These are phyloP conservation scores for Hipposideros armiger DNA, from an alignment of 2,113 vertebrate species.

Conservation along the genomic window DNA sequence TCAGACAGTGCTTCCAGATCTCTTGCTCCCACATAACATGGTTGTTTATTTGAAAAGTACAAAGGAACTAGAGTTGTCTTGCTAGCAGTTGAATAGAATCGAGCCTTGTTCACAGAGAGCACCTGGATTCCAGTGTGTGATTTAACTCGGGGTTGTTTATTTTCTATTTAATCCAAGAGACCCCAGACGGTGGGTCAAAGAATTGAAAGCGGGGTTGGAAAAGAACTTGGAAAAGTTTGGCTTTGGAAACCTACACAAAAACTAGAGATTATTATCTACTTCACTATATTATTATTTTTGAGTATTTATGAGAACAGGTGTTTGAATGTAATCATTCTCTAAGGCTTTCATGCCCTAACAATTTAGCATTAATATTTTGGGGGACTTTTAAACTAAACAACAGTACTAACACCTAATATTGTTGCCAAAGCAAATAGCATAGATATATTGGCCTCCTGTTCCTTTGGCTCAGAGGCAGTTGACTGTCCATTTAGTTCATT, in stretches of 20 bases:
- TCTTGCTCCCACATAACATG: background rate
- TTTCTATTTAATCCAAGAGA: slow-evolving; percentile 52
- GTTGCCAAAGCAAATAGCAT: slow-evolving; percentile 55
- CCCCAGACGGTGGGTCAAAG: background rate
- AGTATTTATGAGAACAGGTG: background rate
- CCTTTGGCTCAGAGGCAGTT: slow-evolving; percentile 3
- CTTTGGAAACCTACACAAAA: slow-evolving; percentile 7
- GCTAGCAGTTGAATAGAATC: background rate
- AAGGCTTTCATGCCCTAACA: slow-evolving; percentile 1
- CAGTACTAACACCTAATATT: background rate
- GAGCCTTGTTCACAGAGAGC: slow-evolving; percentile 56
- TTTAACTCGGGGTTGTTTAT: slow-evolving; percentile 65
- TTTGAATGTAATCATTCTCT: slow-evolving; percentile 23
- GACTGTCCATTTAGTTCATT: background rate
- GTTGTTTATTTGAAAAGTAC: slow-evolving; percentile 58
- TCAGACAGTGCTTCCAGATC: background rate
- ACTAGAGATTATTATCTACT: slow-evolving; percentile 53
- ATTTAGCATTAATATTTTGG: slow-evolving; percentile 37
- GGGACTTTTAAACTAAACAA: slow-evolving; percentile 56
- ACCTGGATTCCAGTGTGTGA: background rate
- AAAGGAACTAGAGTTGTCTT: slow-evolving; percentile 2
- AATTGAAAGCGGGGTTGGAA: slow-evolving; percentile 33
- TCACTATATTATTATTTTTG: slow-evolving; percentile 46
- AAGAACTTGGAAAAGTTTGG: slow-evolving; percentile 34
- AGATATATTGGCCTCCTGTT: background rate